A percentile compares a stretch with the other conserved stretches of the same genome.
Evolutionary conservation across 2,888 invertebrate species (phyloP).

Genomic region (Drosophila atripex): DNA sequence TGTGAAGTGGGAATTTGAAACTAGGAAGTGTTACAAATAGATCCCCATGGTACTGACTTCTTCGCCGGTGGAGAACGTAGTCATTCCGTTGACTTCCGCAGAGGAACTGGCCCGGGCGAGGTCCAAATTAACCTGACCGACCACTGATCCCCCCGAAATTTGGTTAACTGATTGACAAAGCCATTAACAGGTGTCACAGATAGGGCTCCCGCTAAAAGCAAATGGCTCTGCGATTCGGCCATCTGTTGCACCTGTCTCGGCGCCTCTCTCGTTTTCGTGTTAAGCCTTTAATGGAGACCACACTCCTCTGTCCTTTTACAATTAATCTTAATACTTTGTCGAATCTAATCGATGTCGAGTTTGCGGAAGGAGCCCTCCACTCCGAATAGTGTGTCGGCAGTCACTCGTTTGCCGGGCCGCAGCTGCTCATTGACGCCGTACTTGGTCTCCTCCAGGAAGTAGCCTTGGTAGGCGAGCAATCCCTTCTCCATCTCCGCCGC

Average conservation of each 20-base stretch:
- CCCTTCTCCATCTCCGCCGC: slow-evolving; percentile 56
- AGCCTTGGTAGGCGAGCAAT: slow-evolving; percentile 56
- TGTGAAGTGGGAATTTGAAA: slow-evolving; percentile 39
- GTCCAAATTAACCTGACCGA: slow-evolving; percentile 54
- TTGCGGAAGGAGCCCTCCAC: slow-evolving; percentile 79
- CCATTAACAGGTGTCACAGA: slow-evolving; percentile 70
- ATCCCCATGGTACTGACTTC: slow-evolving; percentile 31
- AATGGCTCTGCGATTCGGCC: slow-evolving; percentile 18
- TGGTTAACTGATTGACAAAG: slow-evolving; percentile 65
- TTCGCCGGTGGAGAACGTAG: slow-evolving; percentile 9
- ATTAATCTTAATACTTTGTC: not conserved
- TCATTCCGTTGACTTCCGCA: slow-evolving; percentile 43
- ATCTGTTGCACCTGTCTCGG: slow-evolving; percentile 18
- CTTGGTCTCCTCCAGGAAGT: slow-evolving; percentile 69
- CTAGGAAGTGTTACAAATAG: not conserved
- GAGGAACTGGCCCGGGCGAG: slow-evolving; percentile 41
- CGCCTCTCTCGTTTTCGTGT: slow-evolving; percentile 16
- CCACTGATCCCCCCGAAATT: slow-evolving; percentile 53
- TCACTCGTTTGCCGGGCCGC: slow-evolving; percentile 60
- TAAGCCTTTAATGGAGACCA: slow-evolving; percentile 27
- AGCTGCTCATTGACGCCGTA: slow-evolving; percentile 73
- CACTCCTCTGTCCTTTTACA: not conserved
- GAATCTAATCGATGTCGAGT: slow-evolving; percentile 72
- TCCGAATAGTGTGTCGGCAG: slow-evolving; percentile 70
- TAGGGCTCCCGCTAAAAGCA: slow-evolving; percentile 61